These are phyloP conservation scores for Xenus cinereus DNA, from an alignment of 2,113 vertebrate genomes.

Conservation along the genomic window DNA sequence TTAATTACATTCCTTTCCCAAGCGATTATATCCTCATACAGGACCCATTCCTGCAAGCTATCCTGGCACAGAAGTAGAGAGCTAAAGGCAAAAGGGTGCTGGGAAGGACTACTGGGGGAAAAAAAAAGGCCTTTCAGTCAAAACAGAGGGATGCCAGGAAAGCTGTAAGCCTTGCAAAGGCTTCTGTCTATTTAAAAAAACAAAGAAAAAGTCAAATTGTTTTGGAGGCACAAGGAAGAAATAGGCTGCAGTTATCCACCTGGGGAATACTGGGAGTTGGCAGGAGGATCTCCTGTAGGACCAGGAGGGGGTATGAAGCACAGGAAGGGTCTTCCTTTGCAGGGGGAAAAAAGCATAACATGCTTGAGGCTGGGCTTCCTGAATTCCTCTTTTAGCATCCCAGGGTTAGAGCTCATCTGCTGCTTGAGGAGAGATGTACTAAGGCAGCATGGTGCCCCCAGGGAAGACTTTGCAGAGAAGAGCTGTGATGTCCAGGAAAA, in stretches of 20 bases:
- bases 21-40: constrained; percentile 40
- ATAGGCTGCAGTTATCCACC: neutral
- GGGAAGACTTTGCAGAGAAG: neutral
- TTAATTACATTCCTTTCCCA: constrained; percentile 69
- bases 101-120: neutral
- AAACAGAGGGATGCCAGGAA: constrained; percentile 1
- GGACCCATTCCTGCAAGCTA: constrained; percentile 46
- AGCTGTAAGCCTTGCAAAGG: neutral
- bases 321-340: neutral
- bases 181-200: neutral
- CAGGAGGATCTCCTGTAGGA: neutral
- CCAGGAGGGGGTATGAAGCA: neutral
- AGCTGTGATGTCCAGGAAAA: neutral
- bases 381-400: neutral
- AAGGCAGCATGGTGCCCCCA: neutral
- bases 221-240: neutral
- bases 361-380: neutral
- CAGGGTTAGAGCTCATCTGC: neutral
- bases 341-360: neutral
- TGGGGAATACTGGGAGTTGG: neutral
- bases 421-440: neutral
- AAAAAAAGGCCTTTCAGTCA: constrained; percentile 21
- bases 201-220: neutral
- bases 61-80: constrained; percentile 44
- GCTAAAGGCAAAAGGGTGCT: constrained; percentile 1